Conservation (phyloP, 1,140 invertebrate genomes). For the Apis florea region DNA sequence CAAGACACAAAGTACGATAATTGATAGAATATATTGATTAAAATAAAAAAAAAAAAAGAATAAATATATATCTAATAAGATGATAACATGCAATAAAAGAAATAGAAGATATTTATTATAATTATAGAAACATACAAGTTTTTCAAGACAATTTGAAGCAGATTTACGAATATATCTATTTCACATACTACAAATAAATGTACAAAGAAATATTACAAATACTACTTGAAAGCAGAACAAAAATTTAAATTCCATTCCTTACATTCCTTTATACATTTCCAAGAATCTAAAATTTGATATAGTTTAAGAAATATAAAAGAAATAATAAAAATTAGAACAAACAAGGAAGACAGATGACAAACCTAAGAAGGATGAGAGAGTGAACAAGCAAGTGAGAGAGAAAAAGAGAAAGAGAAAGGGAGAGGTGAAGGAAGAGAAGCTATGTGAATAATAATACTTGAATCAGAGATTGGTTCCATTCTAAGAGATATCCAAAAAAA, state of each 20-base stretch:
- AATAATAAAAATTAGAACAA: no score
- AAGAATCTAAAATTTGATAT: neutral
- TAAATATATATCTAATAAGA: neutral
- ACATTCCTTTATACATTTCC: neutral
- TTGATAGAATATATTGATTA: conserved; percentile 8
- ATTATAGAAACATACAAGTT: neutral
- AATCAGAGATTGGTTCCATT: conserved; percentile 43
- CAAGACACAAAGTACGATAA: conserved; percentile 25
- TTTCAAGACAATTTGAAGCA: neutral
- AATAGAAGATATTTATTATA: neutral
- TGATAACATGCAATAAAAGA: conserved; percentile 23
- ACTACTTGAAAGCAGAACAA: neutral
- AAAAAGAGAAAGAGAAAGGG: neutral
- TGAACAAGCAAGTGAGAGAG: neutral
- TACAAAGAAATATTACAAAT: neutral
- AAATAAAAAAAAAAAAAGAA: neutral
- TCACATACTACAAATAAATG: neutral
- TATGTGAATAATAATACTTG: conserved; percentile 10
- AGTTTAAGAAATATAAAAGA: neutral
- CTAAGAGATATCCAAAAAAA: neutral
- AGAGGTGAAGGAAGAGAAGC: neutral
- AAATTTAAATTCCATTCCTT: neutral
- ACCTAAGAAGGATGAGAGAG: neutral
- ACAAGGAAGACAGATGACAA: neutral
- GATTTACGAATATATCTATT: neutral